Conservation (phyloP, 2,797 vertebrate species). For the Mormyrops boulengeri region DNA sequence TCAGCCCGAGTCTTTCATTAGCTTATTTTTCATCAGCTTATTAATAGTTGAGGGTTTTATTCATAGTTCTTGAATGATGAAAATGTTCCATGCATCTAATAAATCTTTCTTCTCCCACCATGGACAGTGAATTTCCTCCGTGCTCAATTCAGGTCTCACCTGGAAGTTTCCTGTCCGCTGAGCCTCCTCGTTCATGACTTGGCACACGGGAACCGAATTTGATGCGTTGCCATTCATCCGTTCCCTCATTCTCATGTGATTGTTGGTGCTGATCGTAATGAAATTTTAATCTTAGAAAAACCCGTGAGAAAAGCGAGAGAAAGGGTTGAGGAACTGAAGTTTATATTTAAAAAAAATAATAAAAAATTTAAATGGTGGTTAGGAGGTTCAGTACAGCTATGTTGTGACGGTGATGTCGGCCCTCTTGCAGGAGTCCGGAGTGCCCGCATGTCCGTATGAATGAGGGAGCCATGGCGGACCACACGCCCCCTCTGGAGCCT, state of each 20-base stretch:
- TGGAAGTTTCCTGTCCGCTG: not conserved
- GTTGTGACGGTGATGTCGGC: not conserved
- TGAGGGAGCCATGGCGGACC: constrained; percentile 93
- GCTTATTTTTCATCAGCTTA: not conserved
- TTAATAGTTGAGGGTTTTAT: constrained; percentile 1
- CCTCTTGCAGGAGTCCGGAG: constrained; percentile 48
- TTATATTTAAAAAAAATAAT: not conserved
- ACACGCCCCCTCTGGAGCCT: constrained; percentile 88
- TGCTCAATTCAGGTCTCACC: not conserved
- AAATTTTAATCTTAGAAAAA: not conserved
- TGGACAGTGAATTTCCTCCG: not conserved
- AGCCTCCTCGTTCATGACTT: not conserved
- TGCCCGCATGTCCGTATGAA: constrained; percentile 69
- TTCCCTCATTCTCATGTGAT: not conserved
- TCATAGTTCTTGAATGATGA: not conserved
- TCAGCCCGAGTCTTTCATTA: not conserved
- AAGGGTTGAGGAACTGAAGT: not conserved
- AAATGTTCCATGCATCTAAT: not conserved
- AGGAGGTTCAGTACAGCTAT: not conserved
- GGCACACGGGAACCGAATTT: not conserved
- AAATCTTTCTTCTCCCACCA: not conserved
- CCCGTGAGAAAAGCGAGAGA: not conserved
- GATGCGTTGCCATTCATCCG: not conserved
- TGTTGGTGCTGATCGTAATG: not conserved
- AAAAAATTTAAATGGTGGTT: not conserved